Percentiles rank a stretch among this genome's conserved stretches.
phyloP scores from a whole-genome alignment of 2,797 vertebrate species.

The Carduelis carduelis region DNA sequence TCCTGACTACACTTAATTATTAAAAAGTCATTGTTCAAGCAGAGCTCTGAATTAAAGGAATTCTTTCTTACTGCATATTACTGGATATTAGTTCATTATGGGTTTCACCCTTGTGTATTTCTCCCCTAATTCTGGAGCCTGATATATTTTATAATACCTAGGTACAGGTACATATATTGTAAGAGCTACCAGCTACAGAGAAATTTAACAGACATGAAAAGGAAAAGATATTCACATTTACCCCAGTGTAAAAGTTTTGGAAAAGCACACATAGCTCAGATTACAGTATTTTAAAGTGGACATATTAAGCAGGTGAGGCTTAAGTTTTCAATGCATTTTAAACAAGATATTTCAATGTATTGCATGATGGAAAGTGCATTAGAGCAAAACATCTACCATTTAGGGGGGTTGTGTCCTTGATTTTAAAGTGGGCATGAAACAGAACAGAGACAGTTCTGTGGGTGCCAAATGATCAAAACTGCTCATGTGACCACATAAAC shows the following conservation, averaged over 20 bases:
- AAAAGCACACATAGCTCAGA: neutral
- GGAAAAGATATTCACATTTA: neutral
- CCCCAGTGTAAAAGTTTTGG: neutral
- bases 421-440: neutral
- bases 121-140: neutral
- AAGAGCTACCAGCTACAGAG: neutral
- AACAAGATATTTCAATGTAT: neutral
- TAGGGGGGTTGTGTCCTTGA: neutral
- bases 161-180: neutral
- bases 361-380: neutral
- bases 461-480: neutral
- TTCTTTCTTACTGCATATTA: neutral
- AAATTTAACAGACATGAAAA: neutral
- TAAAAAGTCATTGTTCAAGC: constrained; percentile 5
- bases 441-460: neutral
- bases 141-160: neutral
- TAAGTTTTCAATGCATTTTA: neutral
- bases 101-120: neutral
- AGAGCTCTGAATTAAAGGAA: neutral
- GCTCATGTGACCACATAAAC: neutral
- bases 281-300: neutral
- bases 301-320: neutral
- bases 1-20: neutral
- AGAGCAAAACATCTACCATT: rapidly evolving
- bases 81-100: neutral